Evolutionary conservation across 1,140 invertebrate genomes (phyloP).

Genomic region (Zophobas atratus): DNA sequence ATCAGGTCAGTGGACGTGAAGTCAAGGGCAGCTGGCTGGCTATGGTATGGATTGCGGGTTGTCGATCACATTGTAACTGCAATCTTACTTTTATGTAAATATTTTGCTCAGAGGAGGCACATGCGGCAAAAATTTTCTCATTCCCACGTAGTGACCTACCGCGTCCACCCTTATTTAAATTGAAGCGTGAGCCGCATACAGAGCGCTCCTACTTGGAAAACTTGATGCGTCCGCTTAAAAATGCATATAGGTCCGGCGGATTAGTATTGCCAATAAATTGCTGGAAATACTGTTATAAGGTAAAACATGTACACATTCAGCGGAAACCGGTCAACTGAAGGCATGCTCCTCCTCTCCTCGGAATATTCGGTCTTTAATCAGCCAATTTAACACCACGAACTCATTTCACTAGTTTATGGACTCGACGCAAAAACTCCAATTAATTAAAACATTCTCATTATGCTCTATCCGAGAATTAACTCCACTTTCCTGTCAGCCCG

Average conservation of each 20-base stretch:
- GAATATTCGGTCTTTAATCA: conserved; percentile 11
- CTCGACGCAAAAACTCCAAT: conserved; percentile 19
- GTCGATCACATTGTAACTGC: conserved; percentile 57
- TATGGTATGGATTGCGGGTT: conserved; percentile 57
- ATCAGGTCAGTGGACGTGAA: conserved; percentile 65
- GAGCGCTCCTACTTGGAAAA: background rate
- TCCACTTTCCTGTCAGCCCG: background rate
- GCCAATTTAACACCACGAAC: conserved; percentile 21
- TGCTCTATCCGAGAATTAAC: conserved; percentile 13
- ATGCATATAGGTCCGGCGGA: conserved; percentile 35
- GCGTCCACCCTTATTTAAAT: background rate
- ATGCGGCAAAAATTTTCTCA: background rate
- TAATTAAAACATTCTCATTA: conserved; percentile 39
- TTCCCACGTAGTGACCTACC: background rate
- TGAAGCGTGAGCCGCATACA: background rate
- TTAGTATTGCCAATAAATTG: conserved; percentile 27
- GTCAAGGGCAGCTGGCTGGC: conserved; percentile 61
- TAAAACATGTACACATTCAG: conserved; percentile 5
- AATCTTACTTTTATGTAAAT: conserved; percentile 43
- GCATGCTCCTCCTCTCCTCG: conserved; percentile 10
- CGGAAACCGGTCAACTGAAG: conserved; percentile 31
- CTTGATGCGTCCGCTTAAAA: conserved; percentile 17
- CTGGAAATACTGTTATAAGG: conserved; percentile 32
- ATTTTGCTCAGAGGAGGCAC: conserved; percentile 7
- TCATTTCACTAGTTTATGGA: conserved; percentile 24